Evolutionary conservation across 2,113 vertebrate species (phyloP).

Genomic region (Oryzias celebensis): DNA sequence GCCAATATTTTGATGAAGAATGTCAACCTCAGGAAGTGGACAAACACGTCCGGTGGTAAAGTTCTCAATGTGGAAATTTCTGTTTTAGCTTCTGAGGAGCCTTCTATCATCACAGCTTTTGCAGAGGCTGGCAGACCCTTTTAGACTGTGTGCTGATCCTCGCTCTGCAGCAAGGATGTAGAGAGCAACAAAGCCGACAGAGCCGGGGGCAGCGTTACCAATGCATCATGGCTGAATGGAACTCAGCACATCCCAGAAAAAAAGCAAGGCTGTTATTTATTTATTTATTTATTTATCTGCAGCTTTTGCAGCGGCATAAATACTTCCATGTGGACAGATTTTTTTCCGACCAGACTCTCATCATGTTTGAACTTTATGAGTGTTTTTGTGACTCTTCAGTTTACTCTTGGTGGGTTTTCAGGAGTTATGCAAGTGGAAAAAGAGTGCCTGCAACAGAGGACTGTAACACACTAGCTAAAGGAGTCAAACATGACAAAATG

Average conservation of each 20-base stretch:
- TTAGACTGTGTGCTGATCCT: too few species aligned
- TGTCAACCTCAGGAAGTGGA: too few species aligned
- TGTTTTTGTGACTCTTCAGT: too few species aligned
- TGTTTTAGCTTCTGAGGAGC: too few species aligned
- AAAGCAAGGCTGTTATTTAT: too few species aligned
- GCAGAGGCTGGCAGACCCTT: too few species aligned
- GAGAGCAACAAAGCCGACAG: slow-evolving; percentile 19
- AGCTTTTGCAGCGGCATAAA: background rate
- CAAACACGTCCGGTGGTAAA: background rate
- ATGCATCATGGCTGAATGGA: slow-evolving; percentile 36
- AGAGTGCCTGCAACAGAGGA: background rate
- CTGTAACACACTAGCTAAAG: background rate
- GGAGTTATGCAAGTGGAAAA: background rate
- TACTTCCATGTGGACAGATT: background rate
- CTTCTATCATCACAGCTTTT: too few species aligned
- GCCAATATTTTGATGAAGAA: too few species aligned
- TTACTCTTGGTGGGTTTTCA: too few species aligned
- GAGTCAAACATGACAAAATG: background rate
- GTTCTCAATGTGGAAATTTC: too few species aligned
- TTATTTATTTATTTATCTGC: too few species aligned
- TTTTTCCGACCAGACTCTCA: background rate
- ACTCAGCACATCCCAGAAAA: too few species aligned
- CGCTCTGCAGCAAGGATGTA: slow-evolving; percentile 9
- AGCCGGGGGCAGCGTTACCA: slow-evolving; percentile 41
- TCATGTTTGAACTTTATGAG: background rate